Base-by-base conservation (phyloP, 2,113 vertebrate species). In the Dasyprocta punctata region DNA sequence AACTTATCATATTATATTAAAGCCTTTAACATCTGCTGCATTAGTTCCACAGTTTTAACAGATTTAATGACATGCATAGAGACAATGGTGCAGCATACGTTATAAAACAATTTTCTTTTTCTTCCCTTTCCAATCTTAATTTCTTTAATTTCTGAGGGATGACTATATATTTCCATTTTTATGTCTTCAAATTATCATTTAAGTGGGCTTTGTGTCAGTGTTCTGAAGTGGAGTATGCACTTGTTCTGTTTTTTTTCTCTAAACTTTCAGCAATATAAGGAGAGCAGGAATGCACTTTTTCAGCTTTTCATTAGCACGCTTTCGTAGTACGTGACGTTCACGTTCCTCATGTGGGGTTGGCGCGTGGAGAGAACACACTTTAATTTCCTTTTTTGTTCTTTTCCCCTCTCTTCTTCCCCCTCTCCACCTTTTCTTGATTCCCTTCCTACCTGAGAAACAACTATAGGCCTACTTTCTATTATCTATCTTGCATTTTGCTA, bases 111-210 rank as follows among this genome's bases (percentile, higher is more conserved):
- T 49, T 17, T 83, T 56, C 91, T 61, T 26, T 16, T 26, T 13
- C 49, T 52, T 80, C 47, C 80, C 30, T 38, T 63, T 71, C 65
- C 6, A 49, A 47, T 17, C 19, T 52, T 38, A 19, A 58, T 75
- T 88, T 28, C 54, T 73, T 87, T 81, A 89, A 60, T 86, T 81
- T 73, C 67, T 81, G 22, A 86, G 28, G 9, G 49, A n/a, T 92
- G 60, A 78, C 9, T 49, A 36, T 19, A 47, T 81, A 81, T 49
- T 56, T 4, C 7, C 33, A 73, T 81, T 92, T 61, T 20, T 71
- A 12, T 0, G 36, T 61, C 60, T 88, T 88, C 44, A 63, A 28
- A 52, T 75, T 58, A 44, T 88, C 75, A 20, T 63, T 12, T 24
- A 84, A 33, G 11, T n/a, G 49, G 0, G 16, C 75, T 52, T 44